Conservation (phyloP, 2,797 vertebrate species). For the Helicolenus hilgendorfi region DNA sequence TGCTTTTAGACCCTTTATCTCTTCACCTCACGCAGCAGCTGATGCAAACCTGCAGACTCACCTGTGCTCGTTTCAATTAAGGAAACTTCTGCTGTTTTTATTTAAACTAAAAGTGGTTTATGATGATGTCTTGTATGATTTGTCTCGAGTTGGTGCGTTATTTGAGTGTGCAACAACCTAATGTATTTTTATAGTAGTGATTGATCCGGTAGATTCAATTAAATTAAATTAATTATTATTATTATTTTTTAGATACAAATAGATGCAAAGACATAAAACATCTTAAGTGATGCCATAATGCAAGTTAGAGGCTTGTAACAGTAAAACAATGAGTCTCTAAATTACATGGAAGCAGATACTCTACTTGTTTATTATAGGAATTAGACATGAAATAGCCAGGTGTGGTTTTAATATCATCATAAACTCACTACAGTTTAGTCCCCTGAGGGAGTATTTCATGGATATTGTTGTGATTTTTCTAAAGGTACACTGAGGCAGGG, state of each 20-base stretch:
- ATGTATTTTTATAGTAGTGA: not conserved
- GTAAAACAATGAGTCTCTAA: not conserved
- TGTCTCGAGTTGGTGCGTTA: not conserved
- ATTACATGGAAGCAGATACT: not conserved
- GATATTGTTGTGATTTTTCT: not conserved
- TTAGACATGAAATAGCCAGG: not conserved
- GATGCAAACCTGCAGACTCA: conserved; percentile 32
- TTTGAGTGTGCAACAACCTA: not conserved
- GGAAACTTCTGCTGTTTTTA: conserved; percentile 12
- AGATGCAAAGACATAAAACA: not conserved
- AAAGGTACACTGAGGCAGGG: not conserved
- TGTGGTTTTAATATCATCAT: not conserved
- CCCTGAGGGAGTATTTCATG: not conserved
- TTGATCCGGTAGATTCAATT: not conserved
- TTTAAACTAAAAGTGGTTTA: not conserved
- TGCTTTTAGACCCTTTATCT: not conserved
- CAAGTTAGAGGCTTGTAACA: not conserved
- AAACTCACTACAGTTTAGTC: not conserved
- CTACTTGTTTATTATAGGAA: not conserved
- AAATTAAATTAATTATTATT: too few relatives aligned
- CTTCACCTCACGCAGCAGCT: not conserved
- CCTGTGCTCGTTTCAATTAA: conserved; percentile 57
- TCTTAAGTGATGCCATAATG: not conserved
- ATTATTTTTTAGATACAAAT: too few relatives aligned
- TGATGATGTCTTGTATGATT: fast-evolving